A percentile compares a stretch with the other conserved stretches of the same genome.
These are phyloP conservation scores for Andricus curvator DNA, from an alignment of 2,888 invertebrate species.

Conservation along the genomic window DNA sequence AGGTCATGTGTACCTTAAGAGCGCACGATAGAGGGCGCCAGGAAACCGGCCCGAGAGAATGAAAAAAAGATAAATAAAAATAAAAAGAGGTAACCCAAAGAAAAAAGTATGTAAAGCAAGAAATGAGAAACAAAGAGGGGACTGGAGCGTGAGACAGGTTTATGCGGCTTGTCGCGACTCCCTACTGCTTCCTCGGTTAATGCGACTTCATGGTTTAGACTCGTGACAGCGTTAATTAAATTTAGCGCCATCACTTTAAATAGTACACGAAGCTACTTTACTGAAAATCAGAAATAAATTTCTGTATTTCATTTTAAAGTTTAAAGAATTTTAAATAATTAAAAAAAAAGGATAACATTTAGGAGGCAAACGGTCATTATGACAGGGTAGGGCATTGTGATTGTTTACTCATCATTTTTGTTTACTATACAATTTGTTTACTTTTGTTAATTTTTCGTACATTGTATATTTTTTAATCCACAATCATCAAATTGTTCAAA, in stretches of 20 bases:
- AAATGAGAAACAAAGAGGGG: conserved; percentile 41
- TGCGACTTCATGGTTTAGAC: conserved; percentile 51
- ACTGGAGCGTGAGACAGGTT: conserved; percentile 37
- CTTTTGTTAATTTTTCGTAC: too few species aligned
- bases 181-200: conserved; percentile 27
- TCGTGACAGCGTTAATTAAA: conserved; percentile 52
- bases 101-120: conserved; percentile 46
- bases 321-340: neutral
- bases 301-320: neutral
- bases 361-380: too few species aligned
- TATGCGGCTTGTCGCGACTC: conserved; percentile 49
- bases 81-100: conserved; percentile 38
- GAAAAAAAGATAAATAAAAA: conserved; percentile 45
- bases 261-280: conserved; percentile 4
- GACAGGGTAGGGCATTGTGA: too few species aligned
- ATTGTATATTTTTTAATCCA: too few species aligned
- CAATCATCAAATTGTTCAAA: too few species aligned
- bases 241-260: conserved; percentile 42
- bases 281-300: neutral
- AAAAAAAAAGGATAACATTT: neutral
- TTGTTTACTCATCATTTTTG: too few species aligned
- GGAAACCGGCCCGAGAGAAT: conserved; percentile 2
- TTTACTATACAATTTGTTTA: too few species aligned
- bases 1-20: conserved; percentile 60
- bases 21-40: conserved; percentile 37